A percentile compares a stretch with the other conserved stretches of the same genome.
Conservation (phyloP, 2,113 vertebrate species). For the Asarcornis scutulata region DNA sequence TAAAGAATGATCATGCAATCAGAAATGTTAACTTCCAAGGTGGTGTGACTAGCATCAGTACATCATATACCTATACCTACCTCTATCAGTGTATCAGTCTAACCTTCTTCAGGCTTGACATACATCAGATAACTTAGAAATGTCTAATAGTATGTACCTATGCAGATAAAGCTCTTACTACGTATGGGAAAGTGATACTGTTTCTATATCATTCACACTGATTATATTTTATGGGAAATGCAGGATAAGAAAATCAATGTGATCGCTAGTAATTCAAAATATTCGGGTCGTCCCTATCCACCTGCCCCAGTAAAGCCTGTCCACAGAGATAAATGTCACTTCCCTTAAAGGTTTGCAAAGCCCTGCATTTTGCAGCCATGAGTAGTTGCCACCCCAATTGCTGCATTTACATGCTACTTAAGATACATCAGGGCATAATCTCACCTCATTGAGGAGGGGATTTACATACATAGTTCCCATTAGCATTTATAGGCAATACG, state of each 20-base stretch:
- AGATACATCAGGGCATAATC: conserved; percentile 57
- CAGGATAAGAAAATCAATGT: background rate
- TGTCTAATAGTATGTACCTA: no score
- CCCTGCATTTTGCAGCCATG: background rate
- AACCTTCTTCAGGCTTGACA: background rate
- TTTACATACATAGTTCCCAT: conserved; percentile 57
- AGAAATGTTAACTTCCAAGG: background rate
- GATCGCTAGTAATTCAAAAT: background rate
- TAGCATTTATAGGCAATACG: conserved; percentile 58
- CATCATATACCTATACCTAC: background rate
- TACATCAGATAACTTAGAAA: background rate
- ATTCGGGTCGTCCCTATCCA: background rate
- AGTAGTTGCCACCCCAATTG: conserved; percentile 14
- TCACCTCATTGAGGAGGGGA: conserved; percentile 52
- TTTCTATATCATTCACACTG: background rate
- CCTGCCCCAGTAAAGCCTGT: background rate
- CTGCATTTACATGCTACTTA: conserved; percentile 61
- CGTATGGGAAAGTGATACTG: background rate
- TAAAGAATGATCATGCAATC: background rate
- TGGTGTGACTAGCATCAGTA: background rate
- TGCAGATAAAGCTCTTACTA: background rate
- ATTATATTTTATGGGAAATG: conserved; percentile 20
- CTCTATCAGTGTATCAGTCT: background rate
- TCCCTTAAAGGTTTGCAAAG: background rate
- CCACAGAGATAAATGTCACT: background rate